Conservation (phyloP, 2,797 vertebrate species). For the Allobates femoralis region DNA sequence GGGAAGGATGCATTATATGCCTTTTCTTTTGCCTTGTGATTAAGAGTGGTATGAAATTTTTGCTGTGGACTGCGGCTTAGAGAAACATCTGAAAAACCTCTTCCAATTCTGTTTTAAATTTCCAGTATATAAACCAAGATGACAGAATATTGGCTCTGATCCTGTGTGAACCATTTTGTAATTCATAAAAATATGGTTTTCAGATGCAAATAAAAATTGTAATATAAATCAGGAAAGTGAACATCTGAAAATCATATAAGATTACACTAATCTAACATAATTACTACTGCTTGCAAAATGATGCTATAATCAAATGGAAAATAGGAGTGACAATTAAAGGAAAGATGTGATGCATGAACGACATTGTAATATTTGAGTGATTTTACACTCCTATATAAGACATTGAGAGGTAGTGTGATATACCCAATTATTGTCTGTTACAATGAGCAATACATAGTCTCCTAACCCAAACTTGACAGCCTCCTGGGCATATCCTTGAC, state of each 20-base stretch:
- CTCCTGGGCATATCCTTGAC: no score
- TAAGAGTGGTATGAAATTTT: conserved; percentile 31
- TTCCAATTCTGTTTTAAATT: conserved; percentile 45
- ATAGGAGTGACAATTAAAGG: neutral
- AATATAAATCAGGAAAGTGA: conserved; percentile 19
- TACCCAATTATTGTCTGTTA: neutral
- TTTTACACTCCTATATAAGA: neutral
- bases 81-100: conserved; percentile 46
- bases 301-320: conserved; percentile 5
- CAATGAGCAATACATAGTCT: neutral
- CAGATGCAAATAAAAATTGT: conserved; percentile 45
- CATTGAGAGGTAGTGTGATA: neutral
- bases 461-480: no score
- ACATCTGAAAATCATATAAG: conserved; percentile 14
- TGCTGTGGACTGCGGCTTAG: conserved; percentile 29
- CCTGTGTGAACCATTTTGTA: conserved; percentile 49
- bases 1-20: neutral
- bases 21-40: conserved; percentile 50
- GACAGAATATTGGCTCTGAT: conserved; percentile 50
- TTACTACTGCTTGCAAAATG: conserved; percentile 2
- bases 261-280: neutral
- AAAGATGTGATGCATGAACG: neutral
- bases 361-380: neutral
- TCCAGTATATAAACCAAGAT: conserved; percentile 44
- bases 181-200: conserved; percentile 44